phyloP scores from a whole-genome alignment of 2,113 vertebrate genomes.

The Thryonomys swinderianus region DNA sequence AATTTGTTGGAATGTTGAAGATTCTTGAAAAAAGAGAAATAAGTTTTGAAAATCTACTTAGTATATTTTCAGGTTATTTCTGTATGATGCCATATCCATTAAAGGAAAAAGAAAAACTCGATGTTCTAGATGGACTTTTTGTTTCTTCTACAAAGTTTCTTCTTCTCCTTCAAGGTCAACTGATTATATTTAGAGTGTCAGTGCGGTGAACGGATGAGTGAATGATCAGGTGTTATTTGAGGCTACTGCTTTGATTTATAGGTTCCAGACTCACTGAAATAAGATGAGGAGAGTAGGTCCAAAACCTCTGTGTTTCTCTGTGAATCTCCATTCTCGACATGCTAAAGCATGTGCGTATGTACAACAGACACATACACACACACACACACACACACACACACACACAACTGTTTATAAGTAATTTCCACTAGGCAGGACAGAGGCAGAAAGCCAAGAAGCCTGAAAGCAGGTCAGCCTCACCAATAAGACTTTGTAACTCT shows the following conservation, averaged over 20 bases:
- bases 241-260: not conserved
- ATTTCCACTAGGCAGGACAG: not conserved
- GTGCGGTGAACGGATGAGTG: not conserved
- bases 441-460: not conserved
- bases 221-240: not conserved
- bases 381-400: not conserved
- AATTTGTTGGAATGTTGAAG: not conserved
- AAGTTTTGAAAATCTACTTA: not conserved
- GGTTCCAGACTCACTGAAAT: not conserved
- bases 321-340: not conserved
- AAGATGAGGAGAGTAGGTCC: not conserved
- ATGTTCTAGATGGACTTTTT: not conserved
- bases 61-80: not conserved
- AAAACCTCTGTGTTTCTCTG: not conserved
- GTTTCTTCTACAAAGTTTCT: not conserved
- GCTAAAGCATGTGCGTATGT: not conserved
- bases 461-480: not conserved
- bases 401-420: not conserved
- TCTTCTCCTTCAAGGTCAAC: not conserved
- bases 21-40: not conserved
- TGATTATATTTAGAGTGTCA: slow-evolving; percentile 11
- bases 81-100: not conserved
- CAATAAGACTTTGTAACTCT: not conserved
- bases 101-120: not conserved
- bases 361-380: too few species aligned